Conservation (phyloP, 2,113 vertebrate genomes). For the human region DNA sequence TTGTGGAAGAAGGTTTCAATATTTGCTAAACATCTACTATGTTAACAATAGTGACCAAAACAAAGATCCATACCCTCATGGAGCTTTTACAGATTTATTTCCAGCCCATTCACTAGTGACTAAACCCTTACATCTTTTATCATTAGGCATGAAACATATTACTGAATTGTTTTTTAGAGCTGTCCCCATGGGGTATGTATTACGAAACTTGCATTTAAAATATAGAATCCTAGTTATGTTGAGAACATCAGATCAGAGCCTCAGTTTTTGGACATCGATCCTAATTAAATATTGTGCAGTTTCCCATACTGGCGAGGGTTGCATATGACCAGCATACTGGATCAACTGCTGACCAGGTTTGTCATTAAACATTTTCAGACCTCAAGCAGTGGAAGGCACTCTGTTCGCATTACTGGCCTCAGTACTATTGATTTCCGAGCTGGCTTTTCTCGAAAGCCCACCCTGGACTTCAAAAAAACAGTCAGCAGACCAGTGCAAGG, state of each 20-base stretch:
- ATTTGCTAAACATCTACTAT: neutral
- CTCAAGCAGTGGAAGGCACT: slow-evolving; percentile 94
- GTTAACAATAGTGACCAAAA: neutral
- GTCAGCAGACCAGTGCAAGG: slow-evolving; percentile 96
- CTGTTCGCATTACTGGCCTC: slow-evolving; percentile 95
- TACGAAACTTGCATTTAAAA: neutral
- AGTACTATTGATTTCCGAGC: slow-evolving; percentile 97
- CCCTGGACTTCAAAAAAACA: slow-evolving; percentile 93
- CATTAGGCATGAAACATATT: neutral
- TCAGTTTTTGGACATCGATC: neutral
- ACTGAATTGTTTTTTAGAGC: neutral
- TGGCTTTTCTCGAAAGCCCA: slow-evolving; percentile 94
- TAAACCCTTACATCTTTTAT: neutral
- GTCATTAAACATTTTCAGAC: slow-evolving; percentile 82
- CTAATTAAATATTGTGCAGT: neutral
- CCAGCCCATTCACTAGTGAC: neutral
- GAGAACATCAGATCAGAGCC: neutral
- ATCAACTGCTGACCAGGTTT: neutral
- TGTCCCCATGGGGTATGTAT: neutral
- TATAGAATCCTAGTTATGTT: neutral
- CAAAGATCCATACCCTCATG: neutral
- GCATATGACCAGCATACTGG: neutral
- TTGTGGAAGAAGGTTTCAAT: neutral
- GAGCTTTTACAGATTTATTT: neutral
- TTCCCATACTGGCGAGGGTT: neutral